Conservation (phyloP, 2,888 invertebrate genomes). For the Aporophyla lueneburgensis region DNA sequence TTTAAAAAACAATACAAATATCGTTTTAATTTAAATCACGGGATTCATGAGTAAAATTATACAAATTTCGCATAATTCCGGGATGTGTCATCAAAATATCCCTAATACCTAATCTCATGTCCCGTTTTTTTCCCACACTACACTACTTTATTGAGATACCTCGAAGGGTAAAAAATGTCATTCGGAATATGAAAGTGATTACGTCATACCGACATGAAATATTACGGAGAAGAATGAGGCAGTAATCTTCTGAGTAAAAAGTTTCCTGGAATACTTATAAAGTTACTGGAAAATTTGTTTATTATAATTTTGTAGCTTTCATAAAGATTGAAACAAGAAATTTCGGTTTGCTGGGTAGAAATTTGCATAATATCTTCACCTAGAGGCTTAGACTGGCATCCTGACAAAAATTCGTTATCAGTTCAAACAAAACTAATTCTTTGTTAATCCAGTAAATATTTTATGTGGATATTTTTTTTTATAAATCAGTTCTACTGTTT, state of each 20-base stretch:
- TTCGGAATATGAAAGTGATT: conserved; percentile 57
- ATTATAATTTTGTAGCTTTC: conserved; percentile 19
- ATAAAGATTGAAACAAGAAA: background rate
- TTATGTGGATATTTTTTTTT: no score
- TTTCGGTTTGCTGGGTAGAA: background rate
- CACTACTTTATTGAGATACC: conserved; percentile 55
- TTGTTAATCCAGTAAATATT: no score
- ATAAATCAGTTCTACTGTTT: no score
- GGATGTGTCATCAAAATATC: background rate
- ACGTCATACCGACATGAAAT: conserved; percentile 49
- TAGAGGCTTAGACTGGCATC: no score
- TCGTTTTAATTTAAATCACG: background rate
- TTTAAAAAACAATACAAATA: no score
- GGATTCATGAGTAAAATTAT: background rate
- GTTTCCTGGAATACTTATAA: conserved; percentile 35
- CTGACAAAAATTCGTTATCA: no score
- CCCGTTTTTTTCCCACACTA: conserved; percentile 38
- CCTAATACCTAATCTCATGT: background rate
- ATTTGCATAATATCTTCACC: background rate
- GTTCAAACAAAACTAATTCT: no score
- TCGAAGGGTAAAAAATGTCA: conserved; percentile 57
- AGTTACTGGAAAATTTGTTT: conserved; percentile 43
- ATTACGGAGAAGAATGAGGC: conserved; percentile 26
- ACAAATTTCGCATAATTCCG: background rate
- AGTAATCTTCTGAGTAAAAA: conserved; percentile 42